phyloP scores from a whole-genome alignment of 2,113 vertebrate genomes.

The Pluvianellus socialis region DNA sequence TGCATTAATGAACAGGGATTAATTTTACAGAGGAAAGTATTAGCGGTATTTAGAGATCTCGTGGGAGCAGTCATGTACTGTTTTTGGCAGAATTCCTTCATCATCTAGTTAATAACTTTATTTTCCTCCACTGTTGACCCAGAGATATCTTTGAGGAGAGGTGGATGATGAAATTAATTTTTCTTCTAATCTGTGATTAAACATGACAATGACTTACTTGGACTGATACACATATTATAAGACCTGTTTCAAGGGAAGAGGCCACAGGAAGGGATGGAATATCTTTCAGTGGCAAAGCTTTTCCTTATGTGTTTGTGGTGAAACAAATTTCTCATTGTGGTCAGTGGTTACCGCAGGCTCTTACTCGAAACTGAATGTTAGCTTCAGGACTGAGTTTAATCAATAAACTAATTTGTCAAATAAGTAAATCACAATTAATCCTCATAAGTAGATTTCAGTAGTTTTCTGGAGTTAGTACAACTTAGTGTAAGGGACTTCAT shows the following conservation, averaged over 20 bases:
- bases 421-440: background rate
- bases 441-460: background rate
- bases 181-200: conserved; percentile 44
- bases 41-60: conserved; percentile 33
- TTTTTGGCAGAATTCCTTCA: conserved; percentile 45
- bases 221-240: background rate
- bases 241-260: background rate
- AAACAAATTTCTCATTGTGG: background rate
- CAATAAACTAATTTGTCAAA: background rate
- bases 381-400: background rate
- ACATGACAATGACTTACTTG: background rate
- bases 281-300: background rate
- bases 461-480: background rate
- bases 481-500: background rate
- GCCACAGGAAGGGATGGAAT: background rate
- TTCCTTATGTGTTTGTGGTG: background rate
- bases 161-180: conserved; percentile 22
- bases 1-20: conserved; percentile 33
- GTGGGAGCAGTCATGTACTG: background rate
- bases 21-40: conserved; percentile 36
- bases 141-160: conserved; percentile 15
- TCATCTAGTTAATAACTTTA: conserved; percentile 45
- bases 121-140: conserved; percentile 47
- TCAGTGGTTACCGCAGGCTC: background rate
- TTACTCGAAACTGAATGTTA: background rate